Base-by-base conservation (phyloP, 1,140 invertebrate genomes). In the Drosophila oshimai region DNA sequence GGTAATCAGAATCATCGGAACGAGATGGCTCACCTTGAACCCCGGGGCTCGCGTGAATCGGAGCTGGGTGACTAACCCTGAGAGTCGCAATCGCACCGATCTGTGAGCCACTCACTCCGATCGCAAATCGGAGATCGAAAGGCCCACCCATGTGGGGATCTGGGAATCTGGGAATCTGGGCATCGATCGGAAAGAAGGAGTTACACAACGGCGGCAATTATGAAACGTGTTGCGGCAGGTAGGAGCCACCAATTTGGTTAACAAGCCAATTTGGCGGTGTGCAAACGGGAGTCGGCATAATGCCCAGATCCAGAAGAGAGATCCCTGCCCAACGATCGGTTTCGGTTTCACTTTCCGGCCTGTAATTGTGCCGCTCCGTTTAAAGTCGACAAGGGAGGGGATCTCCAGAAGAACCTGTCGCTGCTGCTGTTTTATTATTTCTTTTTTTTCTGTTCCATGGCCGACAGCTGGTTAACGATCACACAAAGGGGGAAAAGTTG, bases 341-440 rank as follows among this genome's bases (percentile, higher is more conserved):
- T 86, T 70, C 71, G 44, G 53, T 83, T 83, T 83, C 79, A 83
- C 79, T 83, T 84, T 86, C 78, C 69, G 75, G 80, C 80, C 75
- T 87, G 81, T 86, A 86, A 86, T 86, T 86, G 80, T 73, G 75
- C 67, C 61, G 74, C 42, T 58, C 39, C 26, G 28, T 10, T 54
- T 26, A 45, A 39, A 36, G 24, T 10, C 7, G 24, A 13, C 47
- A 44, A 37, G 15, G 50, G 17, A 39, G 34, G 70, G 45, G 24
- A 61, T 58, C 37, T 33, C 10, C 26, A 44, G 34, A 46, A 77
- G 41, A 74, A 73, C 37, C 49, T 70, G 78, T 73, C 49, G 46
- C 41, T 42, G 26, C 22, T 18, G 42, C 17, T 28, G 42, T 20
- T 62, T 65, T 13, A 6, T 10, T 55, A 17, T 18, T 31, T 17